phyloP scores from a whole-genome alignment of 2,888 invertebrate species.

The Ornithoptera priamus region DNA sequence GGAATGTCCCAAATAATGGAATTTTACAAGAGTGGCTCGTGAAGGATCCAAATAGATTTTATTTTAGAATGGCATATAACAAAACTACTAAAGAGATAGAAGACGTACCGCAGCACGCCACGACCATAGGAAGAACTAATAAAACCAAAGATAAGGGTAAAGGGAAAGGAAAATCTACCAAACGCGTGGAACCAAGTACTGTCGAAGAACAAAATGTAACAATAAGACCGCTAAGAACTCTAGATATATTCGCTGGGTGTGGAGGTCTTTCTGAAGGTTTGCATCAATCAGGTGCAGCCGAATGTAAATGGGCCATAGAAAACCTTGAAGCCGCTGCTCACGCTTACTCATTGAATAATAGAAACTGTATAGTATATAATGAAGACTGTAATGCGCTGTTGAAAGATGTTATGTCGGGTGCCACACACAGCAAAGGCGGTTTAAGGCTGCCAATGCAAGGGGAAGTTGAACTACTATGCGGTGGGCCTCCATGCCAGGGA shows the following conservation, averaged over 20 bases:
- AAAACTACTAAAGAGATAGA: slow-evolving; percentile 73
- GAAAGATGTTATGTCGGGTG: slow-evolving; percentile 83
- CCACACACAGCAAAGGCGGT: slow-evolving; percentile 69
- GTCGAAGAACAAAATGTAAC: slow-evolving; percentile 51
- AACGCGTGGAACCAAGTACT: slow-evolving; percentile 44
- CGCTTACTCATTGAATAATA: slow-evolving; percentile 89
- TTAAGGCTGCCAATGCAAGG: slow-evolving; percentile 85
- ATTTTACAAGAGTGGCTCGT: slow-evolving; percentile 81
- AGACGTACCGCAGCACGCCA: slow-evolving; percentile 82
- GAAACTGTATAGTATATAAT: slow-evolving; percentile 86
- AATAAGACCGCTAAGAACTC: slow-evolving; percentile 79
- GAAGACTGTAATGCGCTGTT: slow-evolving; percentile 90
- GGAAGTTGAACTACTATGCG: slow-evolving; percentile 90
- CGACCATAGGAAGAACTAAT: slow-evolving; percentile 78
- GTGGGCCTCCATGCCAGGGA: slow-evolving; percentile 94
- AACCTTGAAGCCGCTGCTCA: slow-evolving; percentile 87
- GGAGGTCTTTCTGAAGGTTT: slow-evolving; percentile 90
- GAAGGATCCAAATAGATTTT: slow-evolving; percentile 85
- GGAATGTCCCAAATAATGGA: slow-evolving; percentile 77
- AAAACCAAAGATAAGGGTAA: slow-evolving; percentile 84
- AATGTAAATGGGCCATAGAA: slow-evolving; percentile 91
- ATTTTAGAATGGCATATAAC: slow-evolving; percentile 86
- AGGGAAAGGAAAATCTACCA: slow-evolving; percentile 83
- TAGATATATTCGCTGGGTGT: slow-evolving; percentile 93
- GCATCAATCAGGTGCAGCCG: slow-evolving; percentile 84